Percentiles rank a stretch among this genome's conserved stretches.
These are phyloP conservation scores for Lycia hirtaria DNA, from an alignment of 2,888 invertebrate genomes.

Conservation along the genomic window DNA sequence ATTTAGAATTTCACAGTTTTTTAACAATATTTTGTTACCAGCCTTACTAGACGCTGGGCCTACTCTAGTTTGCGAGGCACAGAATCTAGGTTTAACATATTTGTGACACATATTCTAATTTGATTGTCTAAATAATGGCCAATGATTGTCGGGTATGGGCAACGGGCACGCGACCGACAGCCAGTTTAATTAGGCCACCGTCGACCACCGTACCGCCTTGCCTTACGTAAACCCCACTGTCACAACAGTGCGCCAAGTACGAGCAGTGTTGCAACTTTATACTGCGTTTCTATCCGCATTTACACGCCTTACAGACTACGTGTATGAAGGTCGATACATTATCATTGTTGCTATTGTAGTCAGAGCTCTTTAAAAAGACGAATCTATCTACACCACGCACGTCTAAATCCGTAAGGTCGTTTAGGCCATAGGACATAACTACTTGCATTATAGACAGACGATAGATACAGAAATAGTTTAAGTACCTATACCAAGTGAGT, in stretches of 20 bases:
- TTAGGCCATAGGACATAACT: too few species aligned
- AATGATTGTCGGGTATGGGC: slow-evolving; percentile 27
- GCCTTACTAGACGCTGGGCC: too few species aligned
- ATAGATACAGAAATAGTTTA: too few species aligned
- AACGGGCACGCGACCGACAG: slow-evolving; percentile 37
- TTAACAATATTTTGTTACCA: background rate
- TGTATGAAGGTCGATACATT: slow-evolving; percentile 52
- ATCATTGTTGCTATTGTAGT: background rate
- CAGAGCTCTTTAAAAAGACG: too few species aligned
- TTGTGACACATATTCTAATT: slow-evolving; percentile 8
- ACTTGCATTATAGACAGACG: too few species aligned
- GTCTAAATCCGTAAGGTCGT: too few species aligned
- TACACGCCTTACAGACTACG: slow-evolving; percentile 39
- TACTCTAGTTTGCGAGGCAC: too few species aligned
- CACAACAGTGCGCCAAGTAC: slow-evolving; percentile 65
- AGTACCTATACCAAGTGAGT: too few species aligned
- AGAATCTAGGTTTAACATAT: too few species aligned
- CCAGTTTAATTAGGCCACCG: slow-evolving; percentile 70
- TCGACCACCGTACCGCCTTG: slow-evolving; percentile 53
- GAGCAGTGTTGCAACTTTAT: slow-evolving; percentile 63
- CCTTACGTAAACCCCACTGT: slow-evolving; percentile 78
- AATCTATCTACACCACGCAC: too few species aligned
- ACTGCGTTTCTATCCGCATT: slow-evolving; percentile 54
- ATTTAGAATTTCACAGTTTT: too few species aligned
- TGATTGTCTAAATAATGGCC: slow-evolving; percentile 20